phyloP scores from a whole-genome alignment of 2,113 vertebrate genomes.

The Ptyas mucosa region DNA sequence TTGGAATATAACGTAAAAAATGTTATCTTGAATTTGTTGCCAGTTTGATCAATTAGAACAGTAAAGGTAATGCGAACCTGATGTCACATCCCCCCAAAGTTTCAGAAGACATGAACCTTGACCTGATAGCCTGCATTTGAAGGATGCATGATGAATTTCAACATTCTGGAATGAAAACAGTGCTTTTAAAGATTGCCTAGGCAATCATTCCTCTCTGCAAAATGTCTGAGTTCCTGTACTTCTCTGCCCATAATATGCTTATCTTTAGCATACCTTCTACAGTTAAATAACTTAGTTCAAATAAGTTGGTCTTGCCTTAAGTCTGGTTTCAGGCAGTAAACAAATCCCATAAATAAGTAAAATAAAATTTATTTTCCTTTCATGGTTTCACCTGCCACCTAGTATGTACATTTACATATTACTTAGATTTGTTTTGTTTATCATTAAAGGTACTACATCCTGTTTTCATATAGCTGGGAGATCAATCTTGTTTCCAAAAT shows the following conservation, averaged over 20 bases:
- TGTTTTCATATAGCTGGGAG: not conserved
- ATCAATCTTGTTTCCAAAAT: not conserved
- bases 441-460: not conserved
- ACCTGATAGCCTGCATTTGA: not conserved
- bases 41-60: not conserved
- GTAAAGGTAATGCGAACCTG: not conserved
- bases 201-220: not conserved
- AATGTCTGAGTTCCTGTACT: not conserved
- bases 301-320: not conserved
- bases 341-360: not conserved
- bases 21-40: not conserved
- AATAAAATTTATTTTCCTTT: not conserved
- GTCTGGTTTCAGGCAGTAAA: not conserved
- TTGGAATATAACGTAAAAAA: not conserved
- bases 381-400: not conserved
- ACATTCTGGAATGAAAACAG: not conserved
- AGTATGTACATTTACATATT: not conserved
- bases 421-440: not conserved
- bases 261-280: not conserved
- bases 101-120: not conserved
- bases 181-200: not conserved
- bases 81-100: rapidly evolving
- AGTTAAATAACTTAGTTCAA: not conserved
- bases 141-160: not conserved
- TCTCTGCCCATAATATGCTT: not conserved